Percentiles rank a stretch among this genome's conserved stretches.
phyloP scores from a whole-genome alignment of 2,113 vertebrate genomes.

The Tachysurus fulvidraco region DNA sequence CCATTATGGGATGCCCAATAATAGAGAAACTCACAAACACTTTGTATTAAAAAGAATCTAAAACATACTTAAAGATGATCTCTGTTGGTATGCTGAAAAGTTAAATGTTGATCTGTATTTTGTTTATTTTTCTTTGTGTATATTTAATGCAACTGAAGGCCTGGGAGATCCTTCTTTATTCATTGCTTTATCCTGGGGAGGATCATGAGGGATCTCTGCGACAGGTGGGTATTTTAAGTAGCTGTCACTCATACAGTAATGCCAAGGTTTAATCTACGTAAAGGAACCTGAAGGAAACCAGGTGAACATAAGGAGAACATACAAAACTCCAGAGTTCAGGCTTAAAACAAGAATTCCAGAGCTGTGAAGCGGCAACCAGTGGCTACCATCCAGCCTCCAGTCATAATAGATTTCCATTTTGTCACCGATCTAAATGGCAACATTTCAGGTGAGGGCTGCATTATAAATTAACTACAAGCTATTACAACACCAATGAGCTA shows the following conservation, averaged over 20 bases:
- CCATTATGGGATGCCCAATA: constrained; percentile 3
- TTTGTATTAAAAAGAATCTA: background rate
- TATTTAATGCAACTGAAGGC: background rate
- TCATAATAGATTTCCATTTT: background rate
- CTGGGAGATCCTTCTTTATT: background rate
- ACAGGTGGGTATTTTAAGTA: background rate
- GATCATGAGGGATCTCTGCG: too few relatives aligned
- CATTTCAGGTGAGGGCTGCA: background rate
- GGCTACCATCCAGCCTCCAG: background rate
- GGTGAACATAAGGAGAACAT: background rate
- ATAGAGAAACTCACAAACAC: background rate
- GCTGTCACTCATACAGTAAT: background rate
- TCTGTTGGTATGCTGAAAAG: constrained; percentile 1
- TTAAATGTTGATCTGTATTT: background rate
- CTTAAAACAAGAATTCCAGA: background rate
- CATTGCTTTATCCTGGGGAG: background rate
- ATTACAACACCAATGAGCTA: constrained; percentile 28
- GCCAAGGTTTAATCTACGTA: background rate
- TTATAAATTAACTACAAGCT: background rate
- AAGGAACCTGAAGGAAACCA: background rate
- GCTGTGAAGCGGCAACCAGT: background rate
- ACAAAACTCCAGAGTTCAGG: background rate
- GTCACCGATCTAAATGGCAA: background rate
- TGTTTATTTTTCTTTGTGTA: background rate
- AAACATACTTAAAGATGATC: background rate